Evolutionary conservation across 2,888 invertebrate species (phyloP).

Genomic region (Caenorhabditis angaria): DNA sequence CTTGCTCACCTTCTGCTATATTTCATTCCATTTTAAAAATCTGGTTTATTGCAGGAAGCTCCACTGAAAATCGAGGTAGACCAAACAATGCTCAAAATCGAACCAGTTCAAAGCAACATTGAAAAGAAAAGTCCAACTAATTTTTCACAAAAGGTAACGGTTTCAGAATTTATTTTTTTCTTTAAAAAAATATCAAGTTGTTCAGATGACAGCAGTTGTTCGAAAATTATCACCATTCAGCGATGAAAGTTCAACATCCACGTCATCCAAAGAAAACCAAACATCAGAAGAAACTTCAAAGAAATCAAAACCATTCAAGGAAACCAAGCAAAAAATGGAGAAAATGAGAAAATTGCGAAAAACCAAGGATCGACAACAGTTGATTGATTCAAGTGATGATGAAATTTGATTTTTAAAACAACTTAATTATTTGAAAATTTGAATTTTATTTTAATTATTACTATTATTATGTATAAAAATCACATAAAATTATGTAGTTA

Average conservation of each 20-base stretch:
- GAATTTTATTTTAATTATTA: not conserved
- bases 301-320: constrained; percentile 25
- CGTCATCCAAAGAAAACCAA: not conserved
- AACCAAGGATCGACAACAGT: constrained; percentile 40
- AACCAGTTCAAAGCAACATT: constrained; percentile 9
- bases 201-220: constrained; percentile 48
- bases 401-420: constrained; percentile 18
- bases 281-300: not conserved
- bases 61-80: constrained; percentile 33
- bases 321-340: constrained; percentile 39
- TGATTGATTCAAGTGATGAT: constrained; percentile 45
- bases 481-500: not conserved
- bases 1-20: too few species aligned
- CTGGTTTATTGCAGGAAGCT: constrained; percentile 17
- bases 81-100: not conserved
- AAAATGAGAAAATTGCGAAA: constrained; percentile 32
- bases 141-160: constrained; percentile 37
- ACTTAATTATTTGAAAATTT: not conserved
- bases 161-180: not conserved
- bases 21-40: too few species aligned
- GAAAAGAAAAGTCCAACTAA: constrained; percentile 39
- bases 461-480: constrained; percentile 1
- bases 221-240: constrained; percentile 47
- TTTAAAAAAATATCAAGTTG: constrained; percentile 15
- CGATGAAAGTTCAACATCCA: constrained; percentile 31